Evolutionary conservation across 1,140 invertebrate species (phyloP).

Genomic region (Cheumatopsyche charites): DNA sequence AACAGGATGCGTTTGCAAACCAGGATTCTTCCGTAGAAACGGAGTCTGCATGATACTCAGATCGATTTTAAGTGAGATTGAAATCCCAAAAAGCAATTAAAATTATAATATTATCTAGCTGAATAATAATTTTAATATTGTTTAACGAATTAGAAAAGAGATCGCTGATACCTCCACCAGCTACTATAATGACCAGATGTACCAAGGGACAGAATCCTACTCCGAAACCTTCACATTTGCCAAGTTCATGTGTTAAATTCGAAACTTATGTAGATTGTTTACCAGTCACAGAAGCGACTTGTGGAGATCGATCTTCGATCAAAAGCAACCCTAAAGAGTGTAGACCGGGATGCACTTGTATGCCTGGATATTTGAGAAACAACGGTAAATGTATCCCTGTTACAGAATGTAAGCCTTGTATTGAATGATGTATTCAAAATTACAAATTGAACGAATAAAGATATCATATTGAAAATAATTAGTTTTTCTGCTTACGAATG

Average conservation of each 20-base stretch:
- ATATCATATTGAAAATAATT: too few relatives aligned
- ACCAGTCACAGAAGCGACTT: neutral
- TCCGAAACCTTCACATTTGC: neutral
- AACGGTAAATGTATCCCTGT: neutral
- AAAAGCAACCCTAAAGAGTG: neutral
- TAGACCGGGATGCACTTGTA: neutral
- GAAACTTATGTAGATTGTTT: neutral
- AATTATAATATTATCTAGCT: too few relatives aligned
- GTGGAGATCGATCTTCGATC: neutral
- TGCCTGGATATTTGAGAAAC: neutral
- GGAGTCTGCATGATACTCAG: too few relatives aligned
- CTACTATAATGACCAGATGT: neutral
- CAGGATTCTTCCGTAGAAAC: neutral
- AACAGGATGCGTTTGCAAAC: constrained; percentile 15
- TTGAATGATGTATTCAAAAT: neutral
- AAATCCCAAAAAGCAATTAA: neutral
- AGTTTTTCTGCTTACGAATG: too few relatives aligned
- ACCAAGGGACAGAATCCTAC: neutral
- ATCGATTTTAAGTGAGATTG: constrained; percentile 2
- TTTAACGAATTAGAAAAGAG: neutral
- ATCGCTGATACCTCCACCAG: neutral
- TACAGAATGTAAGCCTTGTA: neutral
- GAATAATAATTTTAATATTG: too few relatives aligned
- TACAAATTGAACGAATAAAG: too few relatives aligned
- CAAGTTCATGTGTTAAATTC: neutral